phyloP scores from a whole-genome alignment of 2,888 invertebrate species.

The Podotricha telesiphe region DNA sequence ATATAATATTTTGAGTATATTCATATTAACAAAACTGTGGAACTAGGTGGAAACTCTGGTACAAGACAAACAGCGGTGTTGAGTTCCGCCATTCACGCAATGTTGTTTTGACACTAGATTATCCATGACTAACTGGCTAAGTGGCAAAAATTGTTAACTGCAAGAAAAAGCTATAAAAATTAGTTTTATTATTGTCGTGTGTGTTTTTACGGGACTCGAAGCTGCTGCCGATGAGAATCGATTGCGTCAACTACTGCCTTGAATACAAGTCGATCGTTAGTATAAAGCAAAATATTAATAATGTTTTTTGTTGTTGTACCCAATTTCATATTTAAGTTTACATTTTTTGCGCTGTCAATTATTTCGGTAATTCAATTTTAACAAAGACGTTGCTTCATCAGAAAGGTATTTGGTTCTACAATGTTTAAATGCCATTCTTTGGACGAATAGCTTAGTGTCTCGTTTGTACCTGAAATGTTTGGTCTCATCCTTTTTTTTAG shows the following conservation, averaged over 20 bases:
- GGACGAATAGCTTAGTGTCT: not conserved
- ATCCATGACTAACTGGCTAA: no score
- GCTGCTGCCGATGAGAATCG: not conserved
- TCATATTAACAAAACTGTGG: no score
- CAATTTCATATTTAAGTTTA: not conserved
- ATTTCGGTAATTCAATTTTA: conserved; percentile 8
- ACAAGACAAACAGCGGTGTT: no score
- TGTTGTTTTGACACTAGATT: no score
- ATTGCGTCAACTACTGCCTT: not conserved
- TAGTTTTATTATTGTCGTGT: no score
- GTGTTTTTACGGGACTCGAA: not conserved
- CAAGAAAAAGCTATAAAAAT: no score
- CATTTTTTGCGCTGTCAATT: conserved; percentile 3
- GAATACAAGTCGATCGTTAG: not conserved
- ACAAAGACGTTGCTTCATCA: conserved; percentile 7
- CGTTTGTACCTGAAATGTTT: not conserved
- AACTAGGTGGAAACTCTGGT: no score
- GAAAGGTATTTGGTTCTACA: conserved; percentile 2
- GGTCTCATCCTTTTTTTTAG: not conserved
- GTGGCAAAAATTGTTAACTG: no score
- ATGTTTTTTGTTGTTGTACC: not conserved
- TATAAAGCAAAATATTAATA: not conserved
- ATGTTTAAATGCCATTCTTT: conserved; percentile 8
- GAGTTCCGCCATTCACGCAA: no score
- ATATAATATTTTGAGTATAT: no score